phyloP scores from a whole-genome alignment of 2,888 invertebrate species.

The Julus scanicus region DNA sequence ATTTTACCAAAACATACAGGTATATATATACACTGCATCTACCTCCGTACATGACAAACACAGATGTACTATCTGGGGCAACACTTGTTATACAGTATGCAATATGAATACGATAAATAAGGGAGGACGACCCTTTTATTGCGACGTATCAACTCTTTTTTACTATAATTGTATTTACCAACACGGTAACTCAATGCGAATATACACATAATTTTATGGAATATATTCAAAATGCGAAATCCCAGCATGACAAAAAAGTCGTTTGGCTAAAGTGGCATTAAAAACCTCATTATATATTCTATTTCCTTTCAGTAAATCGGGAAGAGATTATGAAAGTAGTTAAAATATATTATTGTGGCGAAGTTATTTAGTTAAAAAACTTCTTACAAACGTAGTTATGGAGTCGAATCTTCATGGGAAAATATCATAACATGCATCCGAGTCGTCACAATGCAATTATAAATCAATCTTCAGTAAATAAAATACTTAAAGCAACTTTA shows the following conservation, averaged over 20 bases:
- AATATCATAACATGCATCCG: not conserved
- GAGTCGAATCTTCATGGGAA: too few species aligned
- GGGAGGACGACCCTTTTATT: not conserved
- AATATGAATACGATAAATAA: not conserved
- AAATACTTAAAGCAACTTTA: not conserved
- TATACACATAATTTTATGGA: not conserved
- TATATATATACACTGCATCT: not conserved
- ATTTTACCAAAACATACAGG: not conserved
- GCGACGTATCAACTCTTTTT: not conserved
- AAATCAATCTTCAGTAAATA: not conserved
- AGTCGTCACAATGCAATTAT: not conserved
- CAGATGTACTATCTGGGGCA: not conserved
- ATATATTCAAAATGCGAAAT: not conserved
- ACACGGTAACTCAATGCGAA: not conserved
- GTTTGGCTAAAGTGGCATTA: not conserved
- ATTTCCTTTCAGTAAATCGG: not conserved
- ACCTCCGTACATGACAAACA: not conserved
- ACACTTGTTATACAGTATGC: not conserved
- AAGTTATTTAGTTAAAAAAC: too few species aligned
- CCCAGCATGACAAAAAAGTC: not conserved
- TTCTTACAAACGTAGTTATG: too few species aligned
- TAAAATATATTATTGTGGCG: not conserved
- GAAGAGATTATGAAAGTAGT: too few species aligned
- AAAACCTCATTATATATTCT: not conserved
- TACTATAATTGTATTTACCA: not conserved